Evolutionary conservation across 2,797 vertebrate species (phyloP).

Genomic region (Threskiornis aethiopicus): DNA sequence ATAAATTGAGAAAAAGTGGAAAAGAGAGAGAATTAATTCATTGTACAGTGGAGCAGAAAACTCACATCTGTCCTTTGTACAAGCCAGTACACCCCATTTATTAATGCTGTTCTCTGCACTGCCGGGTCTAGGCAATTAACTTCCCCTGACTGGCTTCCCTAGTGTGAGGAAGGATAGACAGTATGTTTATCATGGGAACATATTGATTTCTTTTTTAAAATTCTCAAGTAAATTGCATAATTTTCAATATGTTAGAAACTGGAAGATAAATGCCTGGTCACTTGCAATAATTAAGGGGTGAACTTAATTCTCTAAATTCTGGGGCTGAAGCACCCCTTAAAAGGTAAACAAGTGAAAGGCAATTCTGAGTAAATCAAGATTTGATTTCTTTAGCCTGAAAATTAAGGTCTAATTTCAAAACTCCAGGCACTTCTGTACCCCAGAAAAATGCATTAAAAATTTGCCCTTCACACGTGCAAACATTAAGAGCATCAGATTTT

Average conservation of each 20-base stretch:
- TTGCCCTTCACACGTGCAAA: neutral
- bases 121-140: constrained; percentile 75
- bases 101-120: constrained; percentile 74
- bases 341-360: neutral
- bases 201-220: constrained; percentile 56
- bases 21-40: constrained; percentile 72
- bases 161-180: constrained; percentile 40
- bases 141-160: constrained; percentile 66
- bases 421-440: neutral
- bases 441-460: neutral
- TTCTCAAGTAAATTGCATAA: constrained; percentile 39
- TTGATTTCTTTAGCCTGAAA: neutral
- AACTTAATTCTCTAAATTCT: constrained; percentile 35
- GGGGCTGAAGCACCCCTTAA: neutral
- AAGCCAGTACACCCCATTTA: constrained; percentile 79
- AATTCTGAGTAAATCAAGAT: neutral
- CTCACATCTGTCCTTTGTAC: constrained; percentile 80
- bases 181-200: constrained; percentile 63
- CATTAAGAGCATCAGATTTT: neutral
- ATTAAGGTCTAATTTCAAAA: constrained; percentile 43
- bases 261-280: neutral
- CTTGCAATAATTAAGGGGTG: constrained; percentile 36
- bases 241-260: constrained; percentile 22
- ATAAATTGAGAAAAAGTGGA: constrained; percentile 58
- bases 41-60: constrained; percentile 76